These are phyloP conservation scores for Malurus elegans DNA, from an alignment of 2,113 vertebrate species.

Conservation along the genomic window DNA sequence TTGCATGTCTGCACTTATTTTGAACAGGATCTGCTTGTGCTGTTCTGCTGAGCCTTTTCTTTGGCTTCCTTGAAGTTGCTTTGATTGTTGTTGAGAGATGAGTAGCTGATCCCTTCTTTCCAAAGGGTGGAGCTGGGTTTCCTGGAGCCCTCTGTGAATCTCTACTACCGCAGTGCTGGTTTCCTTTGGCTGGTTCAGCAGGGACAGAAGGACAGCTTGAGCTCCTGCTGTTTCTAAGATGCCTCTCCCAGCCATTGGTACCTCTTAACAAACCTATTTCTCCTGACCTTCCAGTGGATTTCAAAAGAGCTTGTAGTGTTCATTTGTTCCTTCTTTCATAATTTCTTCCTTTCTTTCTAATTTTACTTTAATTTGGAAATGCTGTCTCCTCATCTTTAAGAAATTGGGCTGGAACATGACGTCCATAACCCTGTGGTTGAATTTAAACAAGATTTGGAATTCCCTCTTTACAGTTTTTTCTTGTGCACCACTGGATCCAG, in stretches of 20 bases:
- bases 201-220: neutral
- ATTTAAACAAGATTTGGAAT: neutral
- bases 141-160: neutral
- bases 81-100: neutral
- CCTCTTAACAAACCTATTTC: neutral
- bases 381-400: neutral
- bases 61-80: neutral
- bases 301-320: neutral
- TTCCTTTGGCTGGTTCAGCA: neutral
- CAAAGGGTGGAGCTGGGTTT: neutral
- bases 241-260: neutral
- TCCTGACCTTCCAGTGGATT: neutral
- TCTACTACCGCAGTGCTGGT: fast-evolving
- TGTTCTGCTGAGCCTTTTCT: neutral
- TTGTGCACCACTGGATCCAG: neutral
- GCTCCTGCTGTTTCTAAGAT: neutral
- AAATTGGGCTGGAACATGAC: neutral
- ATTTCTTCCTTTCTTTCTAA: neutral
- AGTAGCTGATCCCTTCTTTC: neutral
- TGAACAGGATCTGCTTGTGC: neutral
- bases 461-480: neutral
- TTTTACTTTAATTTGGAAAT: neutral
- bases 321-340: neutral
- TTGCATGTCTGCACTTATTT: neutral
- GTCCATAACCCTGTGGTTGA: neutral